A percentile compares a stretch with the other conserved stretches of the same genome.
Evolutionary conservation across 1,140 invertebrate species (phyloP).

Genomic region (Colletes gigas): DNA sequence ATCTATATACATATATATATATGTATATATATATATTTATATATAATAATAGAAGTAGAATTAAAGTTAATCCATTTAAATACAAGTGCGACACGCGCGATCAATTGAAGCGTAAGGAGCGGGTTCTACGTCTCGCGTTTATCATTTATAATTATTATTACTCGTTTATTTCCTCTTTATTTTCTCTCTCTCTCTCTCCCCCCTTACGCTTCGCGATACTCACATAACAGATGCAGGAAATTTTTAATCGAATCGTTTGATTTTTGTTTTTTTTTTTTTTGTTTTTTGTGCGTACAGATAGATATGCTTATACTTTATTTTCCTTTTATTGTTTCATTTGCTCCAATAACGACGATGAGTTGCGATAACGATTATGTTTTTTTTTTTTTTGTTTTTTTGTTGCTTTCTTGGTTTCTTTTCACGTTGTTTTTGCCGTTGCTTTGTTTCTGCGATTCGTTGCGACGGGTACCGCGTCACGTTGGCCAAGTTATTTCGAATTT

Average conservation of each 20-base stretch:
- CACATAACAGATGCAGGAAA: slow-evolving; percentile 50
- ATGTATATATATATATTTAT: slow-evolving; percentile 46
- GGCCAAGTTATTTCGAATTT: slow-evolving; percentile 56
- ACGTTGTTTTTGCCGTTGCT: slow-evolving; percentile 34
- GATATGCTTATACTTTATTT: slow-evolving; percentile 8
- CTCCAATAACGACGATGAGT: slow-evolving; percentile 15
- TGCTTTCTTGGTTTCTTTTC: neutral
- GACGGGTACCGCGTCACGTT: slow-evolving; percentile 58
- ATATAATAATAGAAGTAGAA: slow-evolving; percentile 77
- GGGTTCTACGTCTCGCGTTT: slow-evolving; percentile 32
- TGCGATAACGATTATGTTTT: neutral
- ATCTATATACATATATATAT: slow-evolving; percentile 63
- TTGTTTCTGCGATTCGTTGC: slow-evolving; percentile 42
- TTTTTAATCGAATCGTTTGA: slow-evolving; percentile 26
- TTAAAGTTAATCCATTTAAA: slow-evolving; percentile 80
- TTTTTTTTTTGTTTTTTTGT: neutral
- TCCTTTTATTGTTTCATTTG: neutral
- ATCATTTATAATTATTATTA: neutral
- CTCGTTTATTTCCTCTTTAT: slow-evolving; percentile 3
- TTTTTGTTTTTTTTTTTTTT: too few species aligned
- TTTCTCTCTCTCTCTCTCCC: slow-evolving; percentile 42
- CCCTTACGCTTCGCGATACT: slow-evolving; percentile 42
- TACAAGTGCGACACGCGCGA: slow-evolving; percentile 74
- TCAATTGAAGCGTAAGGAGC: slow-evolving; percentile 43
- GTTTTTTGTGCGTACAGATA: slow-evolving; percentile 22